Conservation (phyloP, 2,797 vertebrate genomes). For the Leucoraja ocellata region DNA sequence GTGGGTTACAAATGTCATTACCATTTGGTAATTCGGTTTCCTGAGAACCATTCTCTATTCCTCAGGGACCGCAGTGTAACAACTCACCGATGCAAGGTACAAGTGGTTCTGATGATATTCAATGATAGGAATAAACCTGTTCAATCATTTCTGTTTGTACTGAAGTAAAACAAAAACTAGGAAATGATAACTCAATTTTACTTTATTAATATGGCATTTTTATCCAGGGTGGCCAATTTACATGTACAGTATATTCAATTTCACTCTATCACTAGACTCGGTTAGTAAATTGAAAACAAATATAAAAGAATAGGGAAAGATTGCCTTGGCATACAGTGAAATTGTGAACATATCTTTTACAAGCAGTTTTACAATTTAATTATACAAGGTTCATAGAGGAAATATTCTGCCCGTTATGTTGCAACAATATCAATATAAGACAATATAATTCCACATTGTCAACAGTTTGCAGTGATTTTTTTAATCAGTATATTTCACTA, state of each 20-base stretch:
- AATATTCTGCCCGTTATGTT: background rate
- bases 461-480: slow-evolving; percentile 4
- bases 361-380: slow-evolving; percentile 7
- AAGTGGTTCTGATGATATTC: slow-evolving; percentile 1
- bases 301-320: slow-evolving; percentile 7
- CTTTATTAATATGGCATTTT: slow-evolving; percentile 22
- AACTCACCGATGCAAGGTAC: background rate
- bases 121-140: background rate
- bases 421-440: background rate
- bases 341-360: background rate
- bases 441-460: background rate
- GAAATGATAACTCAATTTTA: slow-evolving; percentile 13
- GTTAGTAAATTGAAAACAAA: slow-evolving; percentile 7
- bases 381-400: background rate
- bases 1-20: background rate
- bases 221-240: background rate
- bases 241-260: background rate
- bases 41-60: background rate
- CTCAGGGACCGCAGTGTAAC: background rate
- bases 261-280: background rate
- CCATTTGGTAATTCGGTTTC: background rate
- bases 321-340: background rate
- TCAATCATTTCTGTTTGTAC: background rate
- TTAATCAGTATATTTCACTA: background rate
- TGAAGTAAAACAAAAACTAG: background rate